Evolutionary conservation across 2,888 invertebrate species (phyloP), one percentile per base, ranked within the genome.

Genomic region (Tetramorium bicarinatum): DNA sequence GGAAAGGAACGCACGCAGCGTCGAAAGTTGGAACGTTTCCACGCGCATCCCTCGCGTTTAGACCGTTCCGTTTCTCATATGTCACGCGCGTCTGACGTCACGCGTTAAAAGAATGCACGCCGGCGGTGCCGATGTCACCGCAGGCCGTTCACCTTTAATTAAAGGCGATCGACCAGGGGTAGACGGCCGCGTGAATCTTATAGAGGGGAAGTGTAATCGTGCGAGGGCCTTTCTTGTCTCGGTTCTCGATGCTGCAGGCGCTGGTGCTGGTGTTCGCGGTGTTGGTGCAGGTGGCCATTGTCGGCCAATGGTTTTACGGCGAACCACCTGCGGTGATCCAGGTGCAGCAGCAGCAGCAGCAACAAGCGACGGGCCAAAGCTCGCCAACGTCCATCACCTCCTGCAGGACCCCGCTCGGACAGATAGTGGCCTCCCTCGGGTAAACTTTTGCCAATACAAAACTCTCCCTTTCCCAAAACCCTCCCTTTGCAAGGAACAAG

Each of bases 191-290:
- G 71, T 47, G 79, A 47, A 79, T 79, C 72, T 59, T 18, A 34
- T 13, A 72, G 77, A 77, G 38, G 59, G 71, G 47, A 79, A 61
- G 47, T 67, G 64, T 79, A 79, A 79, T 79, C 79, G 79, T 75
- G 21, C 34, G 34, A 71, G 59, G 47, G 47, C 47, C 21, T 72
- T 72, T 59, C 72, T 79, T 79, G 71, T 71, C 76, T 66, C 71
- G 79, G 56, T 72, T 79, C 41, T 59, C 66, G 59, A 59, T 84
- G 85, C 87, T 85, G 13, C 89, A 94, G 94, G 96, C 96, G 87
- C 96, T 99, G 44, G 96, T 99, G 91, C 96, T 99, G 89, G 96
- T 98, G 92, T 99, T 99, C 94, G 98, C 98, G 41, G 97, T 99
- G 84, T 97, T 98, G 94, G 98, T 99, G 88, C 98, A 98, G 95